Conservation (phyloP, 2,888 invertebrate genomes). For the Stenodema calcarata region DNA sequence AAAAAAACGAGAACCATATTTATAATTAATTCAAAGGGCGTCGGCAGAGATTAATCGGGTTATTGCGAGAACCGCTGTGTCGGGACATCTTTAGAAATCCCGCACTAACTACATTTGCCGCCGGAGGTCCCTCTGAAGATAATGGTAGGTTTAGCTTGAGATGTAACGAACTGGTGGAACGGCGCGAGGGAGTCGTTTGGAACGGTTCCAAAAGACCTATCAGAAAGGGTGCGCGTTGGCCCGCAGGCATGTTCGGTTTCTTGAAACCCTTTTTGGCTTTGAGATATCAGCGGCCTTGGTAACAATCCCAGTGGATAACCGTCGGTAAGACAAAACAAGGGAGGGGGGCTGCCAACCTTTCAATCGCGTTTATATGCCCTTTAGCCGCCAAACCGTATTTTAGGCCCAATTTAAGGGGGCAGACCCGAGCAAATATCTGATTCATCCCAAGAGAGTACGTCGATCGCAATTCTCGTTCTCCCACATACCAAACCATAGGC, state of each 20-base stretch:
- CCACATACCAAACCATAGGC: no score
- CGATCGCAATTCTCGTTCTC: not conserved
- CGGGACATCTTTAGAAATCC: not conserved
- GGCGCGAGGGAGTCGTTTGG: not conserved
- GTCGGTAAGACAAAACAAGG: not conserved
- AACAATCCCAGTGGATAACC: not conserved
- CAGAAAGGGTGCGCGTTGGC: not conserved
- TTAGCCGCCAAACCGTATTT: not conserved
- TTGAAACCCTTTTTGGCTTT: not conserved
- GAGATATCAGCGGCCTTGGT: not conserved
- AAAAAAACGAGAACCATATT: no score
- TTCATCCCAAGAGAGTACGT: not conserved
- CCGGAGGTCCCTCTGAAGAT: not conserved
- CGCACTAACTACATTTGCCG: not conserved
- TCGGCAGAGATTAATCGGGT: not conserved
- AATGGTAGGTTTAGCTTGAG: not conserved
- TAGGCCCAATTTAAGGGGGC: not conserved
- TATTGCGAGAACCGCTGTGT: not conserved
- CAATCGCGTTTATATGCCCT: not conserved
- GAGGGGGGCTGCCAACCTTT: not conserved
- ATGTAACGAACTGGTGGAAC: not conserved
- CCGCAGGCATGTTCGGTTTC: not conserved
- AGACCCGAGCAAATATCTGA: not conserved
- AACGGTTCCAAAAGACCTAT: not conserved
- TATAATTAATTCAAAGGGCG: not conserved